Percentiles rank a stretch among this genome's conserved stretches.
phyloP scores from a whole-genome alignment of 2,113 vertebrate species.

The Bubo blakistoni region DNA sequence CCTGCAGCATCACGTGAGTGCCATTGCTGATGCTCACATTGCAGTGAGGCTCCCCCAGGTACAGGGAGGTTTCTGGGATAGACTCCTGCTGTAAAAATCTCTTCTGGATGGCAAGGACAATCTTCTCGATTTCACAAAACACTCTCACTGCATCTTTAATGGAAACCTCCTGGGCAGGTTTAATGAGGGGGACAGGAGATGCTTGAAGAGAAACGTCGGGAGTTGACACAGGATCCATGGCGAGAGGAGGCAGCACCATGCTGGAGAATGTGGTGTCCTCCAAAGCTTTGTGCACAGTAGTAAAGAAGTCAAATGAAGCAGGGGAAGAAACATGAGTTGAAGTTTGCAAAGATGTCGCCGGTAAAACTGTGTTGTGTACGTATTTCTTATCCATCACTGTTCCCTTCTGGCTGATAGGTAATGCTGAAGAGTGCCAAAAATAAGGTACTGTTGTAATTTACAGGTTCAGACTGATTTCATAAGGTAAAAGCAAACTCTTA shows the following conservation, averaged over 20 bases:
- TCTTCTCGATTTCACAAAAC: conserved; percentile 73
- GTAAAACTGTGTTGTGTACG: neutral
- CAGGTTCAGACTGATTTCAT: neutral
- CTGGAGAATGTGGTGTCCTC: neutral
- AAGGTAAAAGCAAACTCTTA: neutral
- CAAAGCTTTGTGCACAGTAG: neutral
- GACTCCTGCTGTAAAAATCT: conserved; percentile 71
- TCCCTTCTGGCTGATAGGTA: neutral
- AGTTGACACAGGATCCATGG: neutral
- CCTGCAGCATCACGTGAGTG: conserved; percentile 75
- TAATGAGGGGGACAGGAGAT: neutral
- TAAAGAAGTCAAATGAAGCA: neutral
- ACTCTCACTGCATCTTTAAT: conserved; percentile 58
- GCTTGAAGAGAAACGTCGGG: neutral
- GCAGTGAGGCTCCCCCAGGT: conserved; percentile 79
- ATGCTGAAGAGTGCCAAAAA: neutral
- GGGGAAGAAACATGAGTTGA: neutral
- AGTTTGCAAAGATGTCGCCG: neutral
- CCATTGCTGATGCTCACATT: conserved; percentile 67
- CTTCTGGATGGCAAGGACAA: conserved; percentile 72
- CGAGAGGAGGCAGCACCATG: neutral
- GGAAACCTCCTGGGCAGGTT: neutral
- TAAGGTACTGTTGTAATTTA: neutral
- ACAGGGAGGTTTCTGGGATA: conserved; percentile 75
- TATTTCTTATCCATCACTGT: neutral